Evolutionary conservation across 2,888 invertebrate species (phyloP).

Genomic region (Agriotes lineatus): DNA sequence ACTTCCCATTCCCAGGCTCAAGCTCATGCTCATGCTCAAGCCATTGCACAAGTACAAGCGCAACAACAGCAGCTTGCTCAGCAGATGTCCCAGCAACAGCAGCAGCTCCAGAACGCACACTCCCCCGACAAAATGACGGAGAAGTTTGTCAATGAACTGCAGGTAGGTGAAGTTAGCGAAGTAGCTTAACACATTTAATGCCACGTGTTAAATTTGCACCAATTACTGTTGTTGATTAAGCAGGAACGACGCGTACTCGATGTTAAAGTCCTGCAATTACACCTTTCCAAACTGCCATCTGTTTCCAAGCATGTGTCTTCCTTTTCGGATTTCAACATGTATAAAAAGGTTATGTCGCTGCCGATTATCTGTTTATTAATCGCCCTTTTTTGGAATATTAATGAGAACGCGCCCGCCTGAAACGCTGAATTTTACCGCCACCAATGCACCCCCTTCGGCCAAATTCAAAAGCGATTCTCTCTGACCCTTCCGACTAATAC

Average conservation of each 20-base stretch:
- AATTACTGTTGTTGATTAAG: background rate
- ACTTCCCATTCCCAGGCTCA: slow-evolving; percentile 66
- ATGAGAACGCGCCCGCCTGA: no score
- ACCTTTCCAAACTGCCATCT: slow-evolving; percentile 14
- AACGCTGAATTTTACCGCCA: background rate
- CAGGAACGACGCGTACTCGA: background rate
- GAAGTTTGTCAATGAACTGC: slow-evolving; percentile 87
- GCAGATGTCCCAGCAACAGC: slow-evolving; percentile 67
- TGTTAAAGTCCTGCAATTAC: background rate
- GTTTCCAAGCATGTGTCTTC: background rate
- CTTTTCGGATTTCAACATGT: background rate
- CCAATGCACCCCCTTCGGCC: slow-evolving; percentile 2
- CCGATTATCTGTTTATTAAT: no score
- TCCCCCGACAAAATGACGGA: slow-evolving; percentile 85
- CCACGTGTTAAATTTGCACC: background rate
- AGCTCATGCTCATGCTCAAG: slow-evolving; percentile 58
- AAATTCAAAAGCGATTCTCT: slow-evolving; percentile 10
- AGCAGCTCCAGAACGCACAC: slow-evolving; percentile 71
- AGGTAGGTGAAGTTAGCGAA: slow-evolving; percentile 74
- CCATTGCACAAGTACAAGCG: slow-evolving; percentile 56
- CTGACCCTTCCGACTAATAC: background rate
- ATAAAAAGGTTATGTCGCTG: no score
- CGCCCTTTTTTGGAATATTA: no score
- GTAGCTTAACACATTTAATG: slow-evolving; percentile 1
- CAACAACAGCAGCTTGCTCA: slow-evolving; percentile 65